A percentile compares a stretch with the other conserved stretches of the same genome.
Evolutionary conservation across 1,140 invertebrate species (phyloP).

Genomic region (Apocrypta bakeri): DNA sequence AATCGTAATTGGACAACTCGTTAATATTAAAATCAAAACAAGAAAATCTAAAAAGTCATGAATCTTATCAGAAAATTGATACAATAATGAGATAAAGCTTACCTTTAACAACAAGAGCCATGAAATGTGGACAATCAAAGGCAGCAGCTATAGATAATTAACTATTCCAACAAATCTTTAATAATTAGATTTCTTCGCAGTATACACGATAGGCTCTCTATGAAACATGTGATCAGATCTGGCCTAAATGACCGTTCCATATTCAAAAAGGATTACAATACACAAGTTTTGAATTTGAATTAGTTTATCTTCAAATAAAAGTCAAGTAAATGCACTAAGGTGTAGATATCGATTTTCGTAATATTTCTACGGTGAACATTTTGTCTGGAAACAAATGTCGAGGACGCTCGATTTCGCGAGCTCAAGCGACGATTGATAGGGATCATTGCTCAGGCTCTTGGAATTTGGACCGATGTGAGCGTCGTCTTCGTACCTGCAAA

Average conservation of each 20-base stretch:
- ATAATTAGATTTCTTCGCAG: slow-evolving; percentile 2
- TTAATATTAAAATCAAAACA: background rate
- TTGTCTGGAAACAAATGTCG: background rate
- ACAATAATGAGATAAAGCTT: too few relatives aligned
- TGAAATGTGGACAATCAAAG: background rate
- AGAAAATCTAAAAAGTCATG: background rate
- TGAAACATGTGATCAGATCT: too few relatives aligned
- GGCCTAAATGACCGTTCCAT: too few relatives aligned
- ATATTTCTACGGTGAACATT: background rate
- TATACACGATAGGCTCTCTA: too few relatives aligned
- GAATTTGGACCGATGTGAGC: slow-evolving; percentile 37
- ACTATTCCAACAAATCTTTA: slow-evolving; percentile 14
- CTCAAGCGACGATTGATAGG: slow-evolving; percentile 35
- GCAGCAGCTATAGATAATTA: background rate
- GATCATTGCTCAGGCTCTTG: slow-evolving; percentile 34
- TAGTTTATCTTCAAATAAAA: background rate
- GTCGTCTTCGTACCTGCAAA: slow-evolving; percentile 1
- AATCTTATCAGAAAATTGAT: too few relatives aligned
- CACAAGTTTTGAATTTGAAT: slow-evolving; percentile 14
- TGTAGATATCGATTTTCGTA: background rate
- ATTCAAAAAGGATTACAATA: too few relatives aligned
- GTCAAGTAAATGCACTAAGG: too few relatives aligned
- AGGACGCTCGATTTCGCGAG: slow-evolving; percentile 20
- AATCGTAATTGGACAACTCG: background rate
- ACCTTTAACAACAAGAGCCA: background rate